These are phyloP conservation scores for Drosophila nigrodunni DNA, from an alignment of 1,140 invertebrate species.

Conservation along the genomic window DNA sequence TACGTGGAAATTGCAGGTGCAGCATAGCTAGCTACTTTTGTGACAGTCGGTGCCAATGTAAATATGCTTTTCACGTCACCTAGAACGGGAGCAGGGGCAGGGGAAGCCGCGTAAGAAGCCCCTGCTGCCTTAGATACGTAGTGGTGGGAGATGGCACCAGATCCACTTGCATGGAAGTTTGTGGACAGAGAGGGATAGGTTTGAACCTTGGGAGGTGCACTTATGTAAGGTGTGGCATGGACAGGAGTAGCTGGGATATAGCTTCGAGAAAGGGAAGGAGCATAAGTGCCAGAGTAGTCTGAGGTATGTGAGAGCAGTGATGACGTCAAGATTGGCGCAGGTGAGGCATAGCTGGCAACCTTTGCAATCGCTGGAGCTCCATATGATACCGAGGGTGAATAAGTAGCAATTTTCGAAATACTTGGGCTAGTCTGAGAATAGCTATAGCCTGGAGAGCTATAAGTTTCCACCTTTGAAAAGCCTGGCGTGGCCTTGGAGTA, in stretches of 20 bases:
- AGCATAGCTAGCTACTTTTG: slow-evolving; percentile 51
- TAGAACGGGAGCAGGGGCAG: slow-evolving; percentile 56
- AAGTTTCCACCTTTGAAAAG: slow-evolving; percentile 73
- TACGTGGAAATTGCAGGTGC: slow-evolving; percentile 46
- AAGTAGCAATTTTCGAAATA: slow-evolving; percentile 61
- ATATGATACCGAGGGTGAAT: slow-evolving; percentile 64
- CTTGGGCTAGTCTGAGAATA: slow-evolving; percentile 43
- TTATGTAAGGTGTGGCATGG: slow-evolving; percentile 25
- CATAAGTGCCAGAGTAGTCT: slow-evolving; percentile 62
- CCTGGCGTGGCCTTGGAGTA: slow-evolving; percentile 72
- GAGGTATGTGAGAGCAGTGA: slow-evolving; percentile 59
- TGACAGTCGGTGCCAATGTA: slow-evolving; percentile 43
- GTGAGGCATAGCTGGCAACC: slow-evolving; percentile 52
- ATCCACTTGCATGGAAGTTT: slow-evolving; percentile 4
- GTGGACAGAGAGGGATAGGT: slow-evolving; percentile 46
- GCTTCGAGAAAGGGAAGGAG: slow-evolving; percentile 59
- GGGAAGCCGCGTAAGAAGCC: slow-evolving; percentile 32
- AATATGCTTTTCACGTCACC: slow-evolving; percentile 46
- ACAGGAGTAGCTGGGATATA: slow-evolving; percentile 60
- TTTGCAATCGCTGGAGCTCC: slow-evolving; percentile 49
- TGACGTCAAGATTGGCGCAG: slow-evolving; percentile 49
- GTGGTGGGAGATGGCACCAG: slow-evolving; percentile 67
- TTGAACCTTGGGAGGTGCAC: slow-evolving; percentile 48
- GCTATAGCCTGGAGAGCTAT: slow-evolving; percentile 64
- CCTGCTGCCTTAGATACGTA: slow-evolving; percentile 67